Base-by-base conservation (phyloP, 1,140 invertebrate species). In the Akabosia matsudoensis region DNA sequence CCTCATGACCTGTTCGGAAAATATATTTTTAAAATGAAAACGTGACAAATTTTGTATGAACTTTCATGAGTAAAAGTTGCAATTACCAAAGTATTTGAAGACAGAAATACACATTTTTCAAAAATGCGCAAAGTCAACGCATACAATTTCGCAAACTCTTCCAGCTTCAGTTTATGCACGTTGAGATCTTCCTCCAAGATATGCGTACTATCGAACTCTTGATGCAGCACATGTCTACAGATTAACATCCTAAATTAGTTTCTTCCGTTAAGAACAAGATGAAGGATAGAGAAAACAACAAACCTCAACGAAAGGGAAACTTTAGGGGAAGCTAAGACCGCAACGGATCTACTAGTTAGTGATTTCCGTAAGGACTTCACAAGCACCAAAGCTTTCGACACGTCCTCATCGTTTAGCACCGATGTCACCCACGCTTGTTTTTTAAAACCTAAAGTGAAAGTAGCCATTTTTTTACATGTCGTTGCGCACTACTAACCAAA, bases 371-470 rank as follows among this genome's bases (percentile, higher is more conserved):
- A 56, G 14, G 54, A 56, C 24, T 24, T 10, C 3, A 3, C 54
- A 10, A 56, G 54, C 54, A 24, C 22, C 54, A 56, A 22, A 16
- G n/a, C 54, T 56, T 56, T 56, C 24, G 54, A 22, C 4, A 56
- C 54, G 54, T 56, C 54, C 4, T 56, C 3, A 24, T 56, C 54
- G 3, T 7, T 56, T 22, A 56, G 24, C 3, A 22, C 54, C 3
- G 54, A 4, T 24, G 54, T 56, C 22, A 56, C 22, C 54, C 54
- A 56, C n/a, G 54, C 54, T 56, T 56, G 54, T 3, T 56, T 56
- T 24, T 56, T 56, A 56, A 56, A 56, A 56, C 54, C 54, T 56
- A 45, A 7, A n/a, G n/a, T n/a, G n/a, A n/a, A n/a, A n/a, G n/a
- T n/a, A 45, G 7, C 7, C 18, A 45, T 45, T 45, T 45, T 45